Percentiles rank a stretch among this genome's conserved stretches.
Conservation (phyloP, 2,888 invertebrate species). For the Heliothis peltigera region DNA sequence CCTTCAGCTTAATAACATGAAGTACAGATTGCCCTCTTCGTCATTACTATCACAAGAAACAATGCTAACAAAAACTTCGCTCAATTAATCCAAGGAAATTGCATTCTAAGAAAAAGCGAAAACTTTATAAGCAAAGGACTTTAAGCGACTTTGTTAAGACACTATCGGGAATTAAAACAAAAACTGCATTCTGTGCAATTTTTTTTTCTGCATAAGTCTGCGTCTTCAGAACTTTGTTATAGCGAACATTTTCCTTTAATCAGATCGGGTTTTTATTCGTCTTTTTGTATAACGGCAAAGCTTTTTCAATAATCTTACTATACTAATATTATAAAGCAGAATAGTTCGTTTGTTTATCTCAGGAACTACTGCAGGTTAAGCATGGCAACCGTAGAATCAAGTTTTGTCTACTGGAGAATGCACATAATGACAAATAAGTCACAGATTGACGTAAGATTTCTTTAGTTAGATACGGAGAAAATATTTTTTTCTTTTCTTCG, state of each 20-base stretch:
- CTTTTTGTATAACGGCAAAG: constrained; percentile 1
- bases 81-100: constrained; percentile 60
- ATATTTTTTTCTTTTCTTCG: no score
- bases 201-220: constrained; percentile 32
- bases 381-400: no score
- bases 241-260: constrained; percentile 12
- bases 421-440: no score
- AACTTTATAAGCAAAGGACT: constrained; percentile 43
- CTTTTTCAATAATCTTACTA: not conserved
- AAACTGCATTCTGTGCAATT: constrained; percentile 29
- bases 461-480: no score
- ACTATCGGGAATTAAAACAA: constrained; percentile 43
- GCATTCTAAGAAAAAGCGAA: constrained; percentile 41
- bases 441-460: no score
- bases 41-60: constrained; percentile 13
- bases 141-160: constrained; percentile 53
- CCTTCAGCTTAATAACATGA: no score
- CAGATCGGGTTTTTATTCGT: constrained; percentile 7
- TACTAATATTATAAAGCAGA: no score
- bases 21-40: no score
- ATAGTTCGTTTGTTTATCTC: no score
- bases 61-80: constrained; percentile 50
- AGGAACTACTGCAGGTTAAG: no score
- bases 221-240: constrained; percentile 10
- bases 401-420: no score